Evolutionary conservation across 2,888 invertebrate genomes (phyloP).

Genomic region (Gymnocheta viridis): DNA sequence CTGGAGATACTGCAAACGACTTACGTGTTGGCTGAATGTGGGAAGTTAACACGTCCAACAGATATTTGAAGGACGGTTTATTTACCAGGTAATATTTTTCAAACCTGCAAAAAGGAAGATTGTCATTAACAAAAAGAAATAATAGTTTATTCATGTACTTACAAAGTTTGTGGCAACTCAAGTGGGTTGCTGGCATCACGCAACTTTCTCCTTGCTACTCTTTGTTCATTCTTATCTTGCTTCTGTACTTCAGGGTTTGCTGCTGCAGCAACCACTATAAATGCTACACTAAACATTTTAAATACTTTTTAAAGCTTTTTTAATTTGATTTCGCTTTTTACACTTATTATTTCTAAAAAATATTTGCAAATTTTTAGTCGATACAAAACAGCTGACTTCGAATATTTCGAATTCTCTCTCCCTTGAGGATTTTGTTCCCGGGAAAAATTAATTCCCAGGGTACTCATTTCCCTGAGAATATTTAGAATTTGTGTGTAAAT

Average conservation of each 20-base stretch:
- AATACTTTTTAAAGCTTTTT: no score
- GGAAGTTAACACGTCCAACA: constrained; percentile 39
- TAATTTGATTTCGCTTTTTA: no score
- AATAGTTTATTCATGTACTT: constrained; percentile 20
- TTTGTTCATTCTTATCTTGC: constrained; percentile 11
- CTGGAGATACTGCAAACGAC: constrained; percentile 35
- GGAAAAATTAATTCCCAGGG: no score
- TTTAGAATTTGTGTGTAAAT: no score
- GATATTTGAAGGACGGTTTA: constrained; percentile 39
- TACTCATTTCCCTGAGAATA: no score
- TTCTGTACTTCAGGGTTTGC: background rate
- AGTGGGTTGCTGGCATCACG: no score
- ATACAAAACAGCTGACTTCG: no score
- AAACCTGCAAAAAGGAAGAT: constrained; percentile 8
- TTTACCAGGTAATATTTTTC: no score
- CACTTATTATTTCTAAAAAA: no score
- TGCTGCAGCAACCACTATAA: background rate
- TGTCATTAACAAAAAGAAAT: background rate
- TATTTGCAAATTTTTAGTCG: no score
- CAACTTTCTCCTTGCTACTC: background rate
- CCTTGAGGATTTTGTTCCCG: no score
- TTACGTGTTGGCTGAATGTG: constrained; percentile 39
- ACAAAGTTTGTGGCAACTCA: constrained; percentile 47
- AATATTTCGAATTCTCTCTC: constrained; percentile 2
- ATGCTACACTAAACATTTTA: constrained; percentile 7